Conservation (phyloP, 1,140 invertebrate genomes). For the fruit fly (Drosophila melanogaster) region Release_6_plus_ISO1_MT NC_004354.4:18292501-18293000, state of each 20-base stretch:
- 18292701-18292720: neutral
- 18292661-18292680: neutral
- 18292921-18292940: slow-evolving; percentile 54
- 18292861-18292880: neutral
- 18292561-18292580: slow-evolving; percentile 40
- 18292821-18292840: slow-evolving; percentile 85
- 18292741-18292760: slow-evolving; percentile 69
- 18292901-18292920: neutral
- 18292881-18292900: neutral
- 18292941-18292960: slow-evolving; percentile 56
- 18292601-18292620: slow-evolving; percentile 21
- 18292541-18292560: slow-evolving; percentile 61
- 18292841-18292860: slow-evolving; percentile 84
- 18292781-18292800: slow-evolving; percentile 44
- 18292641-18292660: neutral
- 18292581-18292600: slow-evolving; percentile 30
- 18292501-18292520: neutral
- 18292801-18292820: slow-evolving; percentile 64
- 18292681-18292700: slow-evolving; percentile 31
- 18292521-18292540: slow-evolving; percentile 56
- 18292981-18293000: slow-evolving; percentile 81
- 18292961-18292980: slow-evolving; percentile 77
- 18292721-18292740: neutral
- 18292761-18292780: slow-evolving; percentile 75
- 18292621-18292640: slow-evolving; percentile 3